Conservation (phyloP, 2,888 invertebrate genomes). For the Acronicta leporina region DNA sequence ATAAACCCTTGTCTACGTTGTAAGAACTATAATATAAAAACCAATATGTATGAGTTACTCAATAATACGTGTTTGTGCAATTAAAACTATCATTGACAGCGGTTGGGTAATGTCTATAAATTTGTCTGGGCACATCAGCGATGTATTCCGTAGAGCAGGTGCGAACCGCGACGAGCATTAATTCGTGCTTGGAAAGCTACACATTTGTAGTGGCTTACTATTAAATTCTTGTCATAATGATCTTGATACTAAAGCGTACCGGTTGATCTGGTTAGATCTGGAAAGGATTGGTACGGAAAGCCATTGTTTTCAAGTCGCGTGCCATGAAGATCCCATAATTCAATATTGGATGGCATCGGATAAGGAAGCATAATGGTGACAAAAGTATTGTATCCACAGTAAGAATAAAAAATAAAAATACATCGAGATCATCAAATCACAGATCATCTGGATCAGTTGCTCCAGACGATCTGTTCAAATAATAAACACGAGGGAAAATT, state of each 20-base stretch:
- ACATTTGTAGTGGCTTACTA: slow-evolving; percentile 50
- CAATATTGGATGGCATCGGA: too few species aligned
- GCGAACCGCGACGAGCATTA: slow-evolving; percentile 55
- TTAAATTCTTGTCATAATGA: slow-evolving; percentile 17
- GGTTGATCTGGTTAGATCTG: too few species aligned
- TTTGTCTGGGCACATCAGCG: slow-evolving; percentile 25
- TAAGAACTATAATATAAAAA: slow-evolving; percentile 4
- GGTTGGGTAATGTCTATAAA: slow-evolving; percentile 38
- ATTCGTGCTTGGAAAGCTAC: slow-evolving; percentile 60
- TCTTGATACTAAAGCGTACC: not conserved
- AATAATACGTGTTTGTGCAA: slow-evolving; percentile 29
- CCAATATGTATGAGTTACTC: slow-evolving; percentile 13
- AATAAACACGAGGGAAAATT: too few species aligned
- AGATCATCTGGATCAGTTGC: too few species aligned
- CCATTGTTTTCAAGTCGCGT: too few species aligned
- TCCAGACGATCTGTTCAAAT: too few species aligned
- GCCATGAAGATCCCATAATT: too few species aligned
- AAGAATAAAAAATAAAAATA: too few species aligned
- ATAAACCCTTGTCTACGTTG: not conserved
- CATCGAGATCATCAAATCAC: too few species aligned
- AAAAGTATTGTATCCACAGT: too few species aligned
- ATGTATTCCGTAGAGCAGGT: slow-evolving; percentile 51
- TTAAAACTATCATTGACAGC: slow-evolving; percentile 26
- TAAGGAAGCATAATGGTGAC: too few species aligned
- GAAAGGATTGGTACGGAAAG: too few species aligned